Base-by-base conservation (phyloP, 2,888 invertebrate genomes). In the Pterobdella sp. region DNA sequence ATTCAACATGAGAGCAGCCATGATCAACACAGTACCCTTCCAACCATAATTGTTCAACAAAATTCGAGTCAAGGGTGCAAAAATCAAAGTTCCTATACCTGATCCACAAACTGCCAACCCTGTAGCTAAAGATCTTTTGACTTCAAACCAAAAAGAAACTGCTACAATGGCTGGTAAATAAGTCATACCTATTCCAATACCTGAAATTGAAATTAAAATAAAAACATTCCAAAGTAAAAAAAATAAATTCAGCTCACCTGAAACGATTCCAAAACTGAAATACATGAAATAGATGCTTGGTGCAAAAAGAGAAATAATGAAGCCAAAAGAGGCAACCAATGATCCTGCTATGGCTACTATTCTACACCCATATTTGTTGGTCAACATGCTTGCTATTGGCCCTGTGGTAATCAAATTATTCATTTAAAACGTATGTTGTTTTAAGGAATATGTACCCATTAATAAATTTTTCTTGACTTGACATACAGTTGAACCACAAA, bases 161-260 rank as follows among this genome's bases (percentile, higher is more conserved):
- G 93, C 93, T 73, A 97, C 95, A 79, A 98, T 96, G 73, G 97
- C 96, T 0, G 98, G 97, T 74, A 98, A 87, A 84, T 97, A 98
- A 82, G 98, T 96, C 77, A 98, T 88, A 0, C 97, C 97, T 80
- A 97, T 93, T 26, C 98, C 97, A 68, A 94, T 75, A 87, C 89
- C 90, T 77, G 37, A 14, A 49, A 31, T 32, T 1, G 31, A 37
- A 71, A 71, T 1, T 31, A 18, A 63, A 29, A 63, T 29, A 18
- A 1, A 3, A 1, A 7, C 14, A 31, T 31, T 26, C 31, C 31
- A 34, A 22, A 67, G 29, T 10, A 67, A 2, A n/a, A 10, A 69
- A 26, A 22, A 69, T 18, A 14, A 42, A 29, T 49, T 49, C 3
- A 29, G 49, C 78, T 74, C 77, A 88, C 89, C 90, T 77, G 93